Evolutionary conservation across 2,888 invertebrate genomes (phyloP).

Genomic region (Onthophagus sagittarius): DNA sequence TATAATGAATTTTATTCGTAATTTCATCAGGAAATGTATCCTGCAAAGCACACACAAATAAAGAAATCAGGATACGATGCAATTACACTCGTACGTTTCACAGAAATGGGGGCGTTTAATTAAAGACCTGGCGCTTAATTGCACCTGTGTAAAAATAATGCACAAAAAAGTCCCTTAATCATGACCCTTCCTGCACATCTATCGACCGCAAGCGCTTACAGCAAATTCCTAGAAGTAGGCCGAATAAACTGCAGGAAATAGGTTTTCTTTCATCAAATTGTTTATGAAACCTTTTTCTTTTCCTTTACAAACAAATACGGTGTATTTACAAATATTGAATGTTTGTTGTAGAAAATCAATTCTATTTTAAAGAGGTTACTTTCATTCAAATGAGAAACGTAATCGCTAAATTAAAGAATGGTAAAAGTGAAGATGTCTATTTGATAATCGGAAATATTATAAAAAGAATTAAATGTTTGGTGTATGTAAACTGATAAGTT

Average conservation of each 20-base stretch:
- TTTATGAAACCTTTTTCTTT: neutral
- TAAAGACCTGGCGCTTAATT: slow-evolving; percentile 5
- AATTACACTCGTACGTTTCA: neutral
- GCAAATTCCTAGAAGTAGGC: neutral
- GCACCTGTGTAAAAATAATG: slow-evolving; percentile 4
- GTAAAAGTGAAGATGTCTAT: too few relatives aligned
- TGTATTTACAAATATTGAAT: too few relatives aligned
- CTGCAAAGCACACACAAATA: neutral
- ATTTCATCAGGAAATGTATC: neutral
- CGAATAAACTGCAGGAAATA: neutral
- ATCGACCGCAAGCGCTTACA: neutral
- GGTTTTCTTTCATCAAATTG: neutral
- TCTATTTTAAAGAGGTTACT: too few relatives aligned
- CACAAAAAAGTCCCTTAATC: slow-evolving; percentile 10
- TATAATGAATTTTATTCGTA: too few relatives aligned
- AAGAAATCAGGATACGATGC: neutral
- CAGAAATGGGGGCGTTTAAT: slow-evolving; percentile 8
- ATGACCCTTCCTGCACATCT: neutral
- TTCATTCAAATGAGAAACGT: too few relatives aligned
- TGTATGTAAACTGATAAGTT: too few relatives aligned
- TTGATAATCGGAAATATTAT: too few relatives aligned
- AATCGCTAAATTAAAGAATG: too few relatives aligned
- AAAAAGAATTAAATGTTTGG: too few relatives aligned
- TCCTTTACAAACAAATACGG: neutral
- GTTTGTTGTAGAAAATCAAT: too few relatives aligned